Evolutionary conservation across 2,888 invertebrate genomes (phyloP), one percentile per base, ranked within the genome.

Genomic region (Colletes collaris): DNA sequence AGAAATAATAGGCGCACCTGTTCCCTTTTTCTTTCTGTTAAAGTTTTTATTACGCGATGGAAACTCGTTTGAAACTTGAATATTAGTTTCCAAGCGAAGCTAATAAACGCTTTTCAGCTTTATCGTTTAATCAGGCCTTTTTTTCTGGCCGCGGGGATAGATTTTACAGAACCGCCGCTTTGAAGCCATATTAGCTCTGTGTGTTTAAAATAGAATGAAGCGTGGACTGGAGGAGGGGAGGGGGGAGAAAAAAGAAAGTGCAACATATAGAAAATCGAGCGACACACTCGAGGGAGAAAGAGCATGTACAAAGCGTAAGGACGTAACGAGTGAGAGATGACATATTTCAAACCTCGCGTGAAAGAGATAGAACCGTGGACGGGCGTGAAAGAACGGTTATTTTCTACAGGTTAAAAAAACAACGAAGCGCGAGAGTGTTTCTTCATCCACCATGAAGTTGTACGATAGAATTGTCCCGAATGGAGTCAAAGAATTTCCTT

Each of bases 271-370:
- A 77, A 68, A 63, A 77, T 77, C 78, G 69, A 44, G 77, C 64
- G 52, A 37, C 40, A 63, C 46, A 60, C 64, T 78, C 16, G 69
- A 77, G 59, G 50, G 64, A 69, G 78, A 77, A 78, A 77, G 69
- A 46, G 77, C 76, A 46, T 46, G 77, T 77, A 46, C 77, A 77
- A 77, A 77, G 78, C 64, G 78, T 55, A 55, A 64, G 77, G 78
- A 69, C 78, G 59, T 78, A 78, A 78, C 69, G 55, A 60, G 78
- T 50, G 69, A 64, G 77, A 78, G 76, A 77, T 67, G 73, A 63
- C 62, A 44, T 69, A 53, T 78, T 65, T 77, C n/a, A 77, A 53
- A 64, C 64, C 16, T 46, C 50, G 46, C 44, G 40, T 7, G 66
- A 66, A 66, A 66, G 59, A 63, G 77, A 64, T 64, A 77, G 63